Conservation (phyloP, 1,140 invertebrate genomes). For the Pachyrhynchus sulphureomaculatus region DNA sequence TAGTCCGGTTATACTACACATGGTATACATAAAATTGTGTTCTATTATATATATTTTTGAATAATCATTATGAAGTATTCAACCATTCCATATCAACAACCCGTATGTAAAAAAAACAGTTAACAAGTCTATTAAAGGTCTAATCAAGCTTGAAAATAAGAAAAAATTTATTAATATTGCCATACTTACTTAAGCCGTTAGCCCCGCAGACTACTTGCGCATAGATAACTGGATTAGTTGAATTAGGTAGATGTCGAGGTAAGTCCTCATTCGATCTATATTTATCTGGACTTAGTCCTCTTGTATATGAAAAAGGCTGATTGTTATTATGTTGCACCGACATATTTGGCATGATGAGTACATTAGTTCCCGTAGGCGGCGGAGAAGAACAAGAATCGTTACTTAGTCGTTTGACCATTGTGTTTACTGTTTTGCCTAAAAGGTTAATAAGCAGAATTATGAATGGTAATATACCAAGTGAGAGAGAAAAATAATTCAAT, state of each 20-base stretch:
- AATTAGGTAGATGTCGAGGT: slow-evolving; percentile 51
- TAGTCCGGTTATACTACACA: too few relatives aligned
- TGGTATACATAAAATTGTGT: too few relatives aligned
- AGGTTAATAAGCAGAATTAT: background rate
- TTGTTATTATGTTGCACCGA: slow-evolving; percentile 69
- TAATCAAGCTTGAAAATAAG: too few relatives aligned
- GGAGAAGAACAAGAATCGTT: slow-evolving; percentile 66
- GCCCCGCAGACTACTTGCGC: slow-evolving; percentile 66
- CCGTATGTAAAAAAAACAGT: too few relatives aligned
- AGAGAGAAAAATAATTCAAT: too few relatives aligned
- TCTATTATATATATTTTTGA: too few relatives aligned
- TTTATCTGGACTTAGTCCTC: slow-evolving; percentile 49
- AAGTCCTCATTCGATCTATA: slow-evolving; percentile 44
- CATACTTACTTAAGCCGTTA: slow-evolving; percentile 37
- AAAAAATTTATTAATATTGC: too few relatives aligned
- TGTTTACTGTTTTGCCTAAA: slow-evolving; percentile 60
- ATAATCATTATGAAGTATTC: too few relatives aligned
- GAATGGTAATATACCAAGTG: background rate
- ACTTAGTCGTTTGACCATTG: slow-evolving; percentile 64
- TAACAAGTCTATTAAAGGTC: too few relatives aligned
- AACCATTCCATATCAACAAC: too few relatives aligned
- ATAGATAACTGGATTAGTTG: slow-evolving; percentile 64
- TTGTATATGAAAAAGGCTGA: slow-evolving; percentile 74
- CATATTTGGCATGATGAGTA: slow-evolving; percentile 60
- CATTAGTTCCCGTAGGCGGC: slow-evolving; percentile 59